Evolutionary conservation across 2,888 invertebrate species (phyloP).

Genomic region (Baccha elongata): DNA sequence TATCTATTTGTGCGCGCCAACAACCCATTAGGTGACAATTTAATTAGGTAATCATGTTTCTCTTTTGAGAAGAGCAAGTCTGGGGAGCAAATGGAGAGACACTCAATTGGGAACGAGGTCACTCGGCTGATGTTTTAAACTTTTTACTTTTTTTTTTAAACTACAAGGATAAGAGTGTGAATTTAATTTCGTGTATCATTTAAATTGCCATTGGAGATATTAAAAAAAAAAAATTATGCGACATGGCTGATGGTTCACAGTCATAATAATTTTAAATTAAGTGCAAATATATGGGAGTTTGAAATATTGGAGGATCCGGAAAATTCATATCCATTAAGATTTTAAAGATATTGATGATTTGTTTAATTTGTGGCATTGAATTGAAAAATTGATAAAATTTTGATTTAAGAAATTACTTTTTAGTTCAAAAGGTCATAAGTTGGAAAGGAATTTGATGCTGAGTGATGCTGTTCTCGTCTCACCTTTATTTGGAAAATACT

Average conservation of each 20-base stretch:
- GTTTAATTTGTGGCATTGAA: too few species aligned
- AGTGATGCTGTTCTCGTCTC: too few species aligned
- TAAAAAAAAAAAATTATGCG: slow-evolving; percentile 2
- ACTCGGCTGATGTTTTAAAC: neutral
- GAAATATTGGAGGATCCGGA: neutral
- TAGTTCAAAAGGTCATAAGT: too few species aligned
- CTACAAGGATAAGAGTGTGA: slow-evolving; percentile 13
- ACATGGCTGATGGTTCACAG: slow-evolving; percentile 1
- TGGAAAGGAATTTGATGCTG: too few species aligned
- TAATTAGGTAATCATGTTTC: slow-evolving; percentile 70
- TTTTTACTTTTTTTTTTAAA: slow-evolving; percentile 5
- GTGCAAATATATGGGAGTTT: slow-evolving; percentile 14
- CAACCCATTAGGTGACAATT: slow-evolving; percentile 59
- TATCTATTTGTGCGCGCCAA: slow-evolving; percentile 2
- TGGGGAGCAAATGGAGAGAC: slow-evolving; percentile 49
- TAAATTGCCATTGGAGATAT: slow-evolving; percentile 2
- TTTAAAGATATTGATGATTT: too few species aligned
- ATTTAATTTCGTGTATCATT: slow-evolving; percentile 24
- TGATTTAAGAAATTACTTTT: too few species aligned
- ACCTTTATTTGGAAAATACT: too few species aligned
- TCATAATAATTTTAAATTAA: slow-evolving; percentile 15
- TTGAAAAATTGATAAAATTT: too few species aligned
- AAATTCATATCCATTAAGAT: slow-evolving; percentile 13
- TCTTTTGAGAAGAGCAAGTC: slow-evolving; percentile 35
- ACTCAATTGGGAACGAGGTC: slow-evolving; percentile 48